Conservation (phyloP, 2,888 invertebrate species). For the Dicycla oo region DNA sequence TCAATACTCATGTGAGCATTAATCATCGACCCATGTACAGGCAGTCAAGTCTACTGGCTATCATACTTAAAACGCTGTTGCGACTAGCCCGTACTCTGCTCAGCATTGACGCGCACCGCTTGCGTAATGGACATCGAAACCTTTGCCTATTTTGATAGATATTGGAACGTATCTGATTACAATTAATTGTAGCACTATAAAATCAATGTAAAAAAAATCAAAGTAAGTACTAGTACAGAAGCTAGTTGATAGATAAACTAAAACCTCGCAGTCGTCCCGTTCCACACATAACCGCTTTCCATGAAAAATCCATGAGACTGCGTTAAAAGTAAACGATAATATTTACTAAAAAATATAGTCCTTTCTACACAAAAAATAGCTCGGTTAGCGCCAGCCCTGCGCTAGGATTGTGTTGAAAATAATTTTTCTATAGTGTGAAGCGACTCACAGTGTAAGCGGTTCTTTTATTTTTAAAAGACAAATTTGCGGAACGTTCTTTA, state of each 20-base stretch:
- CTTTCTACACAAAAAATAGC: neutral
- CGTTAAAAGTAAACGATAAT: constrained; percentile 1
- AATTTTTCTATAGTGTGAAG: constrained; percentile 71
- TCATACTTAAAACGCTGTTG: no score
- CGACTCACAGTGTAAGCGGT: constrained; percentile 53
- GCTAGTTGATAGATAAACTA: neutral
- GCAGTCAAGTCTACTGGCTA: no score
- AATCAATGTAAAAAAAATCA: no score
- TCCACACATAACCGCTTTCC: neutral
- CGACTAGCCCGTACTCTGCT: no score
- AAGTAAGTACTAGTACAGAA: no score
- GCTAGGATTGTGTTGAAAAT: constrained; percentile 67
- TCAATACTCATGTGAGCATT: no score
- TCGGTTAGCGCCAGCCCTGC: constrained; percentile 67
- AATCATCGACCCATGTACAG: no score
- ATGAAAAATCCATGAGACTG: neutral
- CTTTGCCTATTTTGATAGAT: neutral
- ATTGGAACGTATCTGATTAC: neutral
- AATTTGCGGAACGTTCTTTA: constrained; percentile 56
- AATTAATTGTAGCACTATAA: neutral
- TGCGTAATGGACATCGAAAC: neutral
- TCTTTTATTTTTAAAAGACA: constrained; percentile 65
- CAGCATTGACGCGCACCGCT: no score
- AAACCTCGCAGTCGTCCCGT: neutral
- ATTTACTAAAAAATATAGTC: neutral